Evolutionary conservation across 2,113 vertebrate species (phyloP), one percentile per base, ranked within the genome.

Genomic region (Campylomormyrus tamandua): DNA sequence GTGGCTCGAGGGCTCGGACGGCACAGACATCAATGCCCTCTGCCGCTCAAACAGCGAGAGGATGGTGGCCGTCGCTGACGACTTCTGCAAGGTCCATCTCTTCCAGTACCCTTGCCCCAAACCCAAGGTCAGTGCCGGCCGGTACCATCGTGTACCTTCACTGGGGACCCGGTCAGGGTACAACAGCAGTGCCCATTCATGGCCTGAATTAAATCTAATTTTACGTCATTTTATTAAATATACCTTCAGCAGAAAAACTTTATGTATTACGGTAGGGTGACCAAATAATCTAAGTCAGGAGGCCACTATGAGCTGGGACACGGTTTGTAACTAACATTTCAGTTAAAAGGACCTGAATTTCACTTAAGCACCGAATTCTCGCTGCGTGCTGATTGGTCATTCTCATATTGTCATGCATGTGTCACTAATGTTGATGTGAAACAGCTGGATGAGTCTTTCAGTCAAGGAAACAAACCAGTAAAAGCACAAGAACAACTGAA

Each of bases 41-140:
- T 98, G 97, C 90, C 97, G 97, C 84, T 98, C 97, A 7, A 96
- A 97, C 95, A 95, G 94, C 9, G 97, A 97, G 92, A 95, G 92
- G 1, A 35, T 97, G 88, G 97, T 98, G 88, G 97, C 97, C 0
- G 97, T 98, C 74, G 97, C 97, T 0, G 97, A 98, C 3, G 97
- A 98, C 93, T 98, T 98, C 95, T 98, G 97, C 91, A 98, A 98
- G 92, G 97, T 98, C 83, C 98, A 98, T 70, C 96, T 98, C 66
- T 98, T 98, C 93, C 97, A 97, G 93, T 98, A 98, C 89, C 98
- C 97, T 0, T 98, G 97, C 66, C 96, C 97, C 2, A 97, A 97
- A 86, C 96, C 93, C 39, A 98, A 98, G 97, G 97, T 98, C 92
- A 93, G 92, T 87, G n/a, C 11, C 17, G 8, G 21, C 19, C 3